Evolutionary conservation across 64 coral and sea anemone species (phyloP).

Genomic region (Acropora yongei): DNA sequence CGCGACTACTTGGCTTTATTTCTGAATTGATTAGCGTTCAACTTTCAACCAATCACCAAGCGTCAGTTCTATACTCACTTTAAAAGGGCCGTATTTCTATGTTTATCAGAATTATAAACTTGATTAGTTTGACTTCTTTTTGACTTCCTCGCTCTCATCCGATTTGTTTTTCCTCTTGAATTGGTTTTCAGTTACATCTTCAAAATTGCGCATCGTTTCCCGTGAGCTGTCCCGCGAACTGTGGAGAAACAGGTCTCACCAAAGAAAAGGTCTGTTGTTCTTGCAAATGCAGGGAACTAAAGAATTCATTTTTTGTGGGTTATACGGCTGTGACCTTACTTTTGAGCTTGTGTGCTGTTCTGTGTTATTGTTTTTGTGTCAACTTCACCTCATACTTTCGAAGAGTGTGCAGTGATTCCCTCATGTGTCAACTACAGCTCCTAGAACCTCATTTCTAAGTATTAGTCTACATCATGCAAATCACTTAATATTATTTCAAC

Average conservation of each 20-base stretch:
- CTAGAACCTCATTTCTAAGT: too few species aligned
- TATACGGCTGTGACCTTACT: neutral
- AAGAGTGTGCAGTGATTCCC: neutral
- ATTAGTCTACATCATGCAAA: too few species aligned
- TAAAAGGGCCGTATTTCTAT: too few species aligned
- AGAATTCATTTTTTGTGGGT: neutral
- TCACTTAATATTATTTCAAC: too few species aligned
- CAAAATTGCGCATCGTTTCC: conserved; percentile 93
- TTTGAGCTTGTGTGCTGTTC: neutral
- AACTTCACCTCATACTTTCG: neutral
- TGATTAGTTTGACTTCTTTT: too few species aligned
- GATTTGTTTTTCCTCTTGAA: neutral
- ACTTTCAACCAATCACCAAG: too few species aligned
- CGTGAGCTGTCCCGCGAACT: conserved; percentile 84
- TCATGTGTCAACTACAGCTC: neutral
- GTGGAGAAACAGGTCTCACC: conserved; percentile 79
- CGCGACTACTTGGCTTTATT: too few species aligned
- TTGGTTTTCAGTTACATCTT: conserved; percentile 72
- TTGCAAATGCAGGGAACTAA: neutral
- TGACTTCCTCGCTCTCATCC: too few species aligned
- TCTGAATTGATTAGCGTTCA: too few species aligned
- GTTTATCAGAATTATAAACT: too few species aligned
- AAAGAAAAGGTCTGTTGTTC: conserved; percentile 76
- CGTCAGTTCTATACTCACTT: too few species aligned
- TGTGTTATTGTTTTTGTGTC: neutral